phyloP scores from a whole-genome alignment of 1,140 invertebrate genomes.

The Lordiphosa clarofinis region DNA sequence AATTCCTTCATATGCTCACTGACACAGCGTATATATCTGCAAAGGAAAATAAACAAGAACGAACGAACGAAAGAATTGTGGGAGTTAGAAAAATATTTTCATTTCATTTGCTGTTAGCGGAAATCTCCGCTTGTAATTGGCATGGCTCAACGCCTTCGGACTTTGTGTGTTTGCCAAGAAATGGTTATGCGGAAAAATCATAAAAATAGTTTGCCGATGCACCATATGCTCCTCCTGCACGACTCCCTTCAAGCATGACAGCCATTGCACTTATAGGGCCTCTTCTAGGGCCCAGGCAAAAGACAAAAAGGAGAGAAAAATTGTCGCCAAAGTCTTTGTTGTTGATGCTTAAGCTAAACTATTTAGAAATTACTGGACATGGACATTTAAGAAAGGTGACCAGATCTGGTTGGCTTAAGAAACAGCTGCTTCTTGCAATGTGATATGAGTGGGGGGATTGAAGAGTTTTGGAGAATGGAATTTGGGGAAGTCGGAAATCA shows the following conservation, averaged over 20 bases:
- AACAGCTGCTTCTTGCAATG: constrained; percentile 15
- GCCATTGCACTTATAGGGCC: constrained; percentile 61
- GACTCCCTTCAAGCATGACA: constrained; percentile 40
- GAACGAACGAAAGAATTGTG: constrained; percentile 12
- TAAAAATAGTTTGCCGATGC: constrained; percentile 52
- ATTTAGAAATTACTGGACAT: constrained; percentile 42
- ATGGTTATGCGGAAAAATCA: constrained; percentile 58
- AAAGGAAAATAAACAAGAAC: constrained; percentile 22
- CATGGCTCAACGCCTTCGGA: constrained; percentile 43
- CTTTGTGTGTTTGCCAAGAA: constrained; percentile 1
- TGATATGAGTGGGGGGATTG: constrained; percentile 18
- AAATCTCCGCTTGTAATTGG: constrained; percentile 58
- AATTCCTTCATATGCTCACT: constrained; percentile 94
- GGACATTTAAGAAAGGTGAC: constrained; percentile 16
- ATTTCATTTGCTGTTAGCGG: constrained; percentile 25
- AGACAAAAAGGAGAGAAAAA: neutral
- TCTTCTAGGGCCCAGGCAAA: neutral
- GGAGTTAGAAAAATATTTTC: constrained; percentile 37
- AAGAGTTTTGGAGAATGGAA: constrained; percentile 5
- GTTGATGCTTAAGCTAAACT: constrained; percentile 28
- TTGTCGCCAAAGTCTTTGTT: constrained; percentile 7
- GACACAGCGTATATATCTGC: constrained; percentile 90
- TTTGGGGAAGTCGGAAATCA: no score
- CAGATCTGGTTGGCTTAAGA: constrained; percentile 25
- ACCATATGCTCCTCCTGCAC: constrained; percentile 30